Base-by-base conservation (phyloP, 37 sponge, comb jelly and placozoan genomes). In the Crambe crambe region DNA sequence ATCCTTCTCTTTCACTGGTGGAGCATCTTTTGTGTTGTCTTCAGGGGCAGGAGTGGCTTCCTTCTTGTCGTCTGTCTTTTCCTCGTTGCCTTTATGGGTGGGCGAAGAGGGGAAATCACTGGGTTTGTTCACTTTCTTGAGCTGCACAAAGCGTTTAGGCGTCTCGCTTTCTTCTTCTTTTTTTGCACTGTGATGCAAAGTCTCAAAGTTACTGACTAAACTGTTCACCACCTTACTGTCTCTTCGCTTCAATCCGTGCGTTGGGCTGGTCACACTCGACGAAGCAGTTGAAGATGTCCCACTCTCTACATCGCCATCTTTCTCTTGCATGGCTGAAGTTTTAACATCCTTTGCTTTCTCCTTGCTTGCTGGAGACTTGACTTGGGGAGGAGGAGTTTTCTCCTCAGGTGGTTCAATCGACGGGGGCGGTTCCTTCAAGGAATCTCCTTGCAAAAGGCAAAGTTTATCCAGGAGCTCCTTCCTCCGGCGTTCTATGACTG, bases 401-500 rank as follows among this genome's bases (percentile, higher is more conserved):
- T 75, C 66, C 0, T 66, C 69, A 21, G 35, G 51, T 6, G 34
- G 54, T 8, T 86, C 80, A 41, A 68, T 69, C 18, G 21, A 22
- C 23, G 80, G 80, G 23, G 74, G 80, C 2, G 39, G 27, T 42
- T 72, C 83, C 37, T 68, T 65, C 17, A 71, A 44, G 1, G 83
- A 61, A 56, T 82, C 88, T 0, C 88, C 88, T 31, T 82, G 78
- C 41, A 78, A 39, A 1, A 40, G 56, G 0, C 71, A 42, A 0
- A 88, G 78, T 27, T 38, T 57, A 38, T 76, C 70, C 73, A 88
- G 44, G 29, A 88, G 66, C 26, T 76, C 76, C 56, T 77, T 70
- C 32, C 88, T 70, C 36, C 77, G 70, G 3, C 77, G 35, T 77
- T 88, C 88, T 20, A 82, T 51, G 26, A 88, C 78, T n/a, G 88